Evolutionary conservation across 2,797 vertebrate species (phyloP).

Genomic region (Halcyon smyrnensis): DNA sequence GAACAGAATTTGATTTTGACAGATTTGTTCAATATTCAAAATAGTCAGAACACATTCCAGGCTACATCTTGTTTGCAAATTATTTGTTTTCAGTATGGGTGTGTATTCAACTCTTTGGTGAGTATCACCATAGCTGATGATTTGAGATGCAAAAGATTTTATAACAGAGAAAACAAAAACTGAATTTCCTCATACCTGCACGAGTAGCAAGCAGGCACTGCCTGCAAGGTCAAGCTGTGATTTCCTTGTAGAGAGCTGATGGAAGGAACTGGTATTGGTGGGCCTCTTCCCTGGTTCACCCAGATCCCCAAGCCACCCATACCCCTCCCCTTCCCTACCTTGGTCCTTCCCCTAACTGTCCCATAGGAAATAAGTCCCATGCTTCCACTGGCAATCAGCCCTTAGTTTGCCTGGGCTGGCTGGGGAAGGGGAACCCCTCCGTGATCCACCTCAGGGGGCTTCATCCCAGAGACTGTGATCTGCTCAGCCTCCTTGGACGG

Average conservation of each 20-base stretch:
- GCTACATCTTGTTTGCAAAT: conserved; percentile 20
- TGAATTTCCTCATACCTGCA: not conserved
- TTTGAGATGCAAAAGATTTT: not conserved
- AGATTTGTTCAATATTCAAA: conserved; percentile 49
- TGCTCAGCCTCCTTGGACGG: not conserved
- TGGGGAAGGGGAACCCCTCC: not conserved
- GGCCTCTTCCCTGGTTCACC: not conserved
- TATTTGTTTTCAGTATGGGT: not conserved
- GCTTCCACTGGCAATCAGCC: fast-evolving
- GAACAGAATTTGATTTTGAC: conserved; percentile 49
- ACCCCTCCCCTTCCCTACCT: not conserved
- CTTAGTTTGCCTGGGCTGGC: not conserved
- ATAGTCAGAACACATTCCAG: conserved; percentile 3
- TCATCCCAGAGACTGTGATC: not conserved
- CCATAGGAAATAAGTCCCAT: not conserved
- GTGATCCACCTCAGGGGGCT: not conserved
- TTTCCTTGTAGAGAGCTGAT: not conserved
- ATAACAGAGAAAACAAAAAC: not conserved
- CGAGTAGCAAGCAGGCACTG: not conserved
- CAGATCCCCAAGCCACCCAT: fast-evolving
- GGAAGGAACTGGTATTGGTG: not conserved
- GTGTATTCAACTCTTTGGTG: not conserved
- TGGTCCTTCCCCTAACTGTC: not conserved
- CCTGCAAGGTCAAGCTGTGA: not conserved
- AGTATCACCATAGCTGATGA: not conserved